phyloP scores from a whole-genome alignment of 2,113 vertebrate species.

The Aegithalos caudatus region DNA sequence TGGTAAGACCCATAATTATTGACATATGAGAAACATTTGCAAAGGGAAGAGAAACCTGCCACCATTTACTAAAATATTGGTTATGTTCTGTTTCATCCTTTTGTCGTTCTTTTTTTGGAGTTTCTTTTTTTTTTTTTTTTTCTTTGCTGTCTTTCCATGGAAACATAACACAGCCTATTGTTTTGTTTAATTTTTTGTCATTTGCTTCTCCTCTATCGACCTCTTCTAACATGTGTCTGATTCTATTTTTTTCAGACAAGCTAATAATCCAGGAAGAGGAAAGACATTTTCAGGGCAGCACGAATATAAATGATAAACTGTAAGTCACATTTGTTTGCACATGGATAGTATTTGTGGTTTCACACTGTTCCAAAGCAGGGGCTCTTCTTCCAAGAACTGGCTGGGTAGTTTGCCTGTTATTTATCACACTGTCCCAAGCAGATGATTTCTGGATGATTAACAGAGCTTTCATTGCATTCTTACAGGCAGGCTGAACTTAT shows the following conservation, averaged over 20 bases:
- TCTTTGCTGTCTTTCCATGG: conserved; percentile 49
- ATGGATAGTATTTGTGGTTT: not conserved
- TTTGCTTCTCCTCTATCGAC: conserved; percentile 48
- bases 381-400: conserved; percentile 25
- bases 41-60: not conserved
- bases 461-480: not conserved
- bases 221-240: conserved; percentile 44
- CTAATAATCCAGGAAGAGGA: conserved; percentile 47
- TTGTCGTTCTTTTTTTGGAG: not conserved
- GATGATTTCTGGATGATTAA: conserved; percentile 9
- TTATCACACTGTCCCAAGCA: conserved; percentile 1
- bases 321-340: conserved; percentile 40
- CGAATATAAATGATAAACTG: conserved; percentile 23
- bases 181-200: conserved; percentile 58
- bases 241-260: conserved; percentile 47
- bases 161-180: conserved; percentile 56
- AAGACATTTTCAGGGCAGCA: conserved; percentile 30
- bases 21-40: not conserved
- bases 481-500: not conserved
- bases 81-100: conserved; percentile 5
- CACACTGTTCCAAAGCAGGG: conserved; percentile 13
- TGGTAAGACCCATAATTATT: not conserved
- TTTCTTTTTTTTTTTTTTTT: conserved; percentile 9
- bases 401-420: not conserved
- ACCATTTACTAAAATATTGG: not conserved